A percentile compares a stretch with the other conserved stretches of the same genome.
These are phyloP conservation scores for Ceramica pisi DNA, from an alignment of 2,888 invertebrate genomes.

Conservation along the genomic window DNA sequence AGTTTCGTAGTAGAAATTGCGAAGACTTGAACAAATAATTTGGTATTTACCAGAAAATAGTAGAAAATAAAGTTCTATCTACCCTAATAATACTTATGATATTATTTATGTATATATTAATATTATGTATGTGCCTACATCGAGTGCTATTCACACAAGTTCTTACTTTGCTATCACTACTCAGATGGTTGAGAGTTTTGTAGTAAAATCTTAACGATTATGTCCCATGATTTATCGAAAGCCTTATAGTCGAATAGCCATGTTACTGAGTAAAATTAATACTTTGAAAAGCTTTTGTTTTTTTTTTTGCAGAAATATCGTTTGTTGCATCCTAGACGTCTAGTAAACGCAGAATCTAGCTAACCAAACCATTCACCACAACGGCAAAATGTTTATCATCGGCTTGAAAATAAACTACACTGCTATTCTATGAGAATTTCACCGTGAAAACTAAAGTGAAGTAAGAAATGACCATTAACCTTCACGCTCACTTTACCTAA, in stretches of 20 bases:
- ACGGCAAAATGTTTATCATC: neutral
- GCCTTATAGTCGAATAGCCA: slow-evolving; percentile 29
- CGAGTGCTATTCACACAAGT: slow-evolving; percentile 69
- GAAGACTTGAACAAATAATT: slow-evolving; percentile 31
- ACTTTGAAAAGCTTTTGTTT: too few relatives aligned
- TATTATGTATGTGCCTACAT: slow-evolving; percentile 55
- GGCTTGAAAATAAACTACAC: neutral
- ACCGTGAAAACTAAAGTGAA: too few relatives aligned
- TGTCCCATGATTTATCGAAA: slow-evolving; percentile 50
- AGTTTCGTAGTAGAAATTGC: neutral
- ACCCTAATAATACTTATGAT: slow-evolving; percentile 62
- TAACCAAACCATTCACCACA: neutral
- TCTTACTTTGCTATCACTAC: slow-evolving; percentile 66
- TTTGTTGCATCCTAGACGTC: neutral
- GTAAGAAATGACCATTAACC: too few relatives aligned
- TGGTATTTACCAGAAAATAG: slow-evolving; percentile 39
- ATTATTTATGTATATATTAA: slow-evolving; percentile 23
- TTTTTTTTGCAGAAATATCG: too few relatives aligned
- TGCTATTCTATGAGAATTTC: too few relatives aligned
- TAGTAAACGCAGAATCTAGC: neutral
- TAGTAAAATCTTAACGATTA: slow-evolving; percentile 53
- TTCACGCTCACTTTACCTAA: too few relatives aligned
- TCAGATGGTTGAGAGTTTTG: slow-evolving; percentile 61
- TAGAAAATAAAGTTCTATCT: slow-evolving; percentile 65
- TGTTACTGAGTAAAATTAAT: neutral